Evolutionary conservation across 2,797 vertebrate species (phyloP).

Genomic region (Darevskia mixta): DNA sequence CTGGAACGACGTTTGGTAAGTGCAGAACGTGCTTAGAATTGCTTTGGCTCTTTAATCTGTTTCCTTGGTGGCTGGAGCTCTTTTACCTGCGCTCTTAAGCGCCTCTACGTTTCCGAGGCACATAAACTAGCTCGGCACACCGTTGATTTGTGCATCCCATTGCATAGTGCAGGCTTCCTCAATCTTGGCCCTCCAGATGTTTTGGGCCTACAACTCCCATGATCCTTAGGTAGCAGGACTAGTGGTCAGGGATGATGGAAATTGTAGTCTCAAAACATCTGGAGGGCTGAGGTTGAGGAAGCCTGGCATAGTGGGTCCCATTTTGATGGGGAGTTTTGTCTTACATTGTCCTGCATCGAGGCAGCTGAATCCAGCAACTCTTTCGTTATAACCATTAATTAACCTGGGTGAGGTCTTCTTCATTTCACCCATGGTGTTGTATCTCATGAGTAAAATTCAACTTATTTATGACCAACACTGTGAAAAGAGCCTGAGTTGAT

Average conservation of each 20-base stretch:
- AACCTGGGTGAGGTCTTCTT: not conserved
- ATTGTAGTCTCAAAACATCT: too few species aligned
- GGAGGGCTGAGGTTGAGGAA: too few species aligned
- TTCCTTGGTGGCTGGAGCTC: not conserved
- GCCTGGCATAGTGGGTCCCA: not conserved
- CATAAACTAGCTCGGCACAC: not conserved
- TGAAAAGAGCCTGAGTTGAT: not conserved
- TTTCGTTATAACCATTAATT: not conserved
- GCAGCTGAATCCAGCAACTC: not conserved
- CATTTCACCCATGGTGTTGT: not conserved
- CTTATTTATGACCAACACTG: not conserved
- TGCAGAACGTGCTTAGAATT: slow-evolving; percentile 6
- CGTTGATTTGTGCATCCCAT: not conserved
- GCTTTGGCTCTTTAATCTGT: not conserved
- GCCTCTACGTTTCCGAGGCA: not conserved
- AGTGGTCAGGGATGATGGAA: too few species aligned
- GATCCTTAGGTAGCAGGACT: too few species aligned
- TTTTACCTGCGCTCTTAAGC: not conserved
- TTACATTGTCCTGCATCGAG: not conserved
- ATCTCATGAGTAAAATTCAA: not conserved
- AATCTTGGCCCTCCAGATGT: too few species aligned
- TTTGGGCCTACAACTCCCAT: too few species aligned
- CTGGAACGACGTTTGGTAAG: slow-evolving; percentile 97
- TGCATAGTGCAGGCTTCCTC: too few species aligned
- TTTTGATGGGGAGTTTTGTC: not conserved